A percentile compares a stretch with the other conserved stretches of the same genome.
Conservation (phyloP, 2,113 vertebrate genomes). For the Festucalex cinctus region DNA sequence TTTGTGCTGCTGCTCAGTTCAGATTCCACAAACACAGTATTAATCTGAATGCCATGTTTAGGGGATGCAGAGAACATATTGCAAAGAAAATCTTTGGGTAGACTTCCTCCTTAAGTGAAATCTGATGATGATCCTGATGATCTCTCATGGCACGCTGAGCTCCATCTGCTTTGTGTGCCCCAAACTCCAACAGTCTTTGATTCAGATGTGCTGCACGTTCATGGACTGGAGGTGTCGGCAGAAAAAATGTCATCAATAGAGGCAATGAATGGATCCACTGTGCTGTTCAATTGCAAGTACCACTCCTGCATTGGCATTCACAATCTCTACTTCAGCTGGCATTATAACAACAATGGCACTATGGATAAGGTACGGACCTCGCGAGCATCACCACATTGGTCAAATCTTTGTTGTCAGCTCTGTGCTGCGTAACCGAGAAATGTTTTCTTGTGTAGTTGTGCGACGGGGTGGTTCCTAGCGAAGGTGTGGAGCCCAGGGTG, state of each 20-base stretch:
- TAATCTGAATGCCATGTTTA: no score
- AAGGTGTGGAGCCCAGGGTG: constrained; percentile 62
- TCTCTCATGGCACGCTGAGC: not conserved
- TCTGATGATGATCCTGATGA: not conserved
- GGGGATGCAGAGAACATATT: no score
- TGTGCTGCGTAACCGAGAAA: not conserved
- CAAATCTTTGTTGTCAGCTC: not conserved
- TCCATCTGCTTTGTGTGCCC: not conserved
- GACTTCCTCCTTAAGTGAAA: no score
- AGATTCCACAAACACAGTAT: no score
- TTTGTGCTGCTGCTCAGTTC: no score
- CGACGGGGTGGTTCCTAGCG: constrained; percentile 68
- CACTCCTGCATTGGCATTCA: constrained; percentile 86
- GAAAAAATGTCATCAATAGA: constrained; percentile 80
- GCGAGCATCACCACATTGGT: not conserved
- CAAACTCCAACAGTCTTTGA: not conserved
- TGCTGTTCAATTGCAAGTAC: constrained; percentile 86
- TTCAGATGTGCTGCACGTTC: constrained; percentile 64
- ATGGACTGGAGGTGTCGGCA: constrained; percentile 83
- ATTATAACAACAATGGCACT: constrained; percentile 68
- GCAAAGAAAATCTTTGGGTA: no score
- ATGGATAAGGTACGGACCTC: constrained; percentile 41
- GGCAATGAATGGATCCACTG: constrained; percentile 84
- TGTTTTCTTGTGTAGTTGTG: constrained; percentile 66
- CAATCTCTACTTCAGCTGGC: constrained; percentile 85